A percentile compares a stretch with the other conserved stretches of the same genome.
Conservation (phyloP, 1,140 invertebrate species). For the Amyelois transitella region DNA sequence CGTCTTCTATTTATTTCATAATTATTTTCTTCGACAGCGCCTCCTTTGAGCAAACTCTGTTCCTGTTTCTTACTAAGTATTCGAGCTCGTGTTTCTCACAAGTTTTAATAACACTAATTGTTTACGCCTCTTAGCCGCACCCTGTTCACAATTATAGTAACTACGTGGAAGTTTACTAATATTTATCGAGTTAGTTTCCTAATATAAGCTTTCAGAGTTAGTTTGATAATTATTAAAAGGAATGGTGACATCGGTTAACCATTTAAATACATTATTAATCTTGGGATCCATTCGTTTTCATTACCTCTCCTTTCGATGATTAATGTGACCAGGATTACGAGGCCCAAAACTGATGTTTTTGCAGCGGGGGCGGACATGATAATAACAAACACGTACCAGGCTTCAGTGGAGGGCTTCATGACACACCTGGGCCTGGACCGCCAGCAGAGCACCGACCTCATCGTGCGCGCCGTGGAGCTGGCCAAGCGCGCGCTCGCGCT, state of each 20-base stretch:
- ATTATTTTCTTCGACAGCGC: conserved; percentile 60
- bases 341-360: conserved; percentile 28
- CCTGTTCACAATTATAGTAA: conserved; percentile 48
- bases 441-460: conserved; percentile 79
- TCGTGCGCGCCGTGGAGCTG: conserved; percentile 81
- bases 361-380: conserved; percentile 89
- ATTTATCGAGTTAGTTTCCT: conserved; percentile 56
- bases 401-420: conserved; percentile 85
- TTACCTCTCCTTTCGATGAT: conserved; percentile 26
- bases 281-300: conserved; percentile 30
- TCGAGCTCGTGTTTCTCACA: conserved; percentile 37
- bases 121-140: conserved; percentile 53
- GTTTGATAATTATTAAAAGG: conserved; percentile 25
- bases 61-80: conserved; percentile 41
- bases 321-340: conserved; percentile 19
- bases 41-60: conserved; percentile 37
- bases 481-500: conserved; percentile 78
- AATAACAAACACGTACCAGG: conserved; percentile 92
- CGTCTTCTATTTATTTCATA: conserved; percentile 61
- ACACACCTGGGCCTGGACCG: conserved; percentile 79
- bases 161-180: conserved; percentile 36
- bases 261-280: conserved; percentile 28
- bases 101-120: conserved; percentile 69
- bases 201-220: conserved; percentile 30
- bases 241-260: conserved; percentile 19